Conservation (phyloP, 1,140 invertebrate species). For the Eriosoma lanigerum region DNA sequence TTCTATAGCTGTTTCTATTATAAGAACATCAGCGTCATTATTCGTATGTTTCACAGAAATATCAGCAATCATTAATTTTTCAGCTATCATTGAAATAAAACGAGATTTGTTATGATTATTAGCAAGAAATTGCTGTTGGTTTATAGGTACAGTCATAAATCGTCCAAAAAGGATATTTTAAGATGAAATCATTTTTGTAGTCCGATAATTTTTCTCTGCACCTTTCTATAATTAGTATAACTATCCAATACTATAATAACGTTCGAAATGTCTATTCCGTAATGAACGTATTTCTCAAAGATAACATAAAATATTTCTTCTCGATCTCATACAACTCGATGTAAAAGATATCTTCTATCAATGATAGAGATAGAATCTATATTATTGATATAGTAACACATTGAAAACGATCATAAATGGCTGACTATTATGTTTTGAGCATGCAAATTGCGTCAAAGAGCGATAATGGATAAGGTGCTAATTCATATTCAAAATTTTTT, state of each 20-base stretch:
- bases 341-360: slow-evolving; percentile 55
- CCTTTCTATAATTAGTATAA: not conserved
- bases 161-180: not conserved
- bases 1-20: slow-evolving; percentile 8
- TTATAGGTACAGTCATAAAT: slow-evolving; percentile 12
- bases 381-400: not conserved
- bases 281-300: not conserved
- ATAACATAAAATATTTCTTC: not conserved
- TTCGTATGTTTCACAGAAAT: not conserved
- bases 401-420: slow-evolving; percentile 57
- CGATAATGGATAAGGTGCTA: slow-evolving; percentile 58
- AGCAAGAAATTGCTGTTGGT: slow-evolving; percentile 5
- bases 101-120: not conserved
- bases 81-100: not conserved
- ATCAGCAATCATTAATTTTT: not conserved
- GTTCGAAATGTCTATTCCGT: too few species aligned
- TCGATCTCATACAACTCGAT: slow-evolving; percentile 54
- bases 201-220: slow-evolving; percentile 36
- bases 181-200: not conserved
- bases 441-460: slow-evolving; percentile 59
- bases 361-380: slow-evolving; percentile 44
- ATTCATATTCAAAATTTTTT: too few species aligned
- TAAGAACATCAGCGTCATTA: not conserved
- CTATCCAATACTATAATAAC: too few species aligned
- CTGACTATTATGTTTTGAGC: slow-evolving; percentile 58